Evolutionary conservation across 2,888 invertebrate genomes (phyloP), one percentile per base, ranked within the genome.

Genomic region (Metacarcinus magister): DNA sequence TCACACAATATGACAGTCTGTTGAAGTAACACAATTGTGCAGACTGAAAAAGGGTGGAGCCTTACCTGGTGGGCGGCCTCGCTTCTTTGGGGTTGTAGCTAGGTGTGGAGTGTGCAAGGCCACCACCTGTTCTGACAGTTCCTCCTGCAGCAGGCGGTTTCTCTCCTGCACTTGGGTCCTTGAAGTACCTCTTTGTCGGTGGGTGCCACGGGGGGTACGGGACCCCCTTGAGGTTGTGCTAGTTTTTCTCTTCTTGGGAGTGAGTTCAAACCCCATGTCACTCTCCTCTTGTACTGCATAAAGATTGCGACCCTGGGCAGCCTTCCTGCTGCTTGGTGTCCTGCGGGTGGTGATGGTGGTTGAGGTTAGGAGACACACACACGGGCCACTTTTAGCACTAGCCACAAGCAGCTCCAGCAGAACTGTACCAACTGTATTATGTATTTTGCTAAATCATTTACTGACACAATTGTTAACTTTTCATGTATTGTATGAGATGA

Each of bases 31-130:
- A 60, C 23, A 60, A 10, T 54, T 13, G 13, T 19, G 23, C 19
- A 60, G 23, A 60, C 23, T 60, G 23, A 60, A 60, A 60, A 23
- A 23, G 4, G 60, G 60, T 43, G 44, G 28, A 91, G 48, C 13
- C 94, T 54, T 46, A 90, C 94, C 90, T 23, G 94, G 94, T 16
- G 94, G 94, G 13, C 94, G 48, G 54, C 94, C 94, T 5, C 94
- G 87, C 48, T 94, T 94, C 39, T 90, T 89, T 16, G 94, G 94
- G 19, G 94, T 48, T 39, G 54, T 23, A 16, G 87, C 82, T 19
- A 87, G 94, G 28, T 19, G 94, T 75, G 48, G 60, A 0, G 46
- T 28, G 23, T 43, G 44, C 8, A 19, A 23, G 10, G 10, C 87
- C 19, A 13, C 32, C 39, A 87, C 87, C 32, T 32, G 39, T 10